A percentile compares a stretch with the other conserved stretches of the same genome.
phyloP scores from a whole-genome alignment of 2,888 invertebrate species.

The Mimas tiliae region DNA sequence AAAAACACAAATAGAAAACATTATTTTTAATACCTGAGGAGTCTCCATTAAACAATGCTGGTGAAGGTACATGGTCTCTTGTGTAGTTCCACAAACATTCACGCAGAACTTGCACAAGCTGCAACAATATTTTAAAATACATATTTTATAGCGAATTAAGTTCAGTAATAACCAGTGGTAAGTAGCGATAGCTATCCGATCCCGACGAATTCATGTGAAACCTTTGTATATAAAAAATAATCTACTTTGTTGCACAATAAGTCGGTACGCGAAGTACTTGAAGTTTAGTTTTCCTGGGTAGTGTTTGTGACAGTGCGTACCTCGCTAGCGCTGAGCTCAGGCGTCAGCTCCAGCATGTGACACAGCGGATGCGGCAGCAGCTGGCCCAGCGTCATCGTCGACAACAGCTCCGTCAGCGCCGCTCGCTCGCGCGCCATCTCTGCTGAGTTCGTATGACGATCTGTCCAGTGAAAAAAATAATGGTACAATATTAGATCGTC shows the following conservation, averaged over 20 bases:
- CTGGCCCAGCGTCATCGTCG: constrained; percentile 93
- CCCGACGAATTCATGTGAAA: no score
- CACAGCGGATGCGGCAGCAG: constrained; percentile 92
- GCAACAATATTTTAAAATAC: constrained; percentile 39
- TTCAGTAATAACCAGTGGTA: no score
- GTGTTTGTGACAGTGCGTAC: constrained; percentile 52
- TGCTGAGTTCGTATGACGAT: constrained; percentile 60
- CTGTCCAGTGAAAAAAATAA: constrained; percentile 40
- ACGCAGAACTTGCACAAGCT: constrained; percentile 91
- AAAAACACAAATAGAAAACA: no score
- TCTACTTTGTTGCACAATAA: no score
- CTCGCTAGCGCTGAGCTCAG: constrained; percentile 89
- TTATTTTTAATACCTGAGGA: constrained; percentile 82
- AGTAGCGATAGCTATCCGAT: no score
- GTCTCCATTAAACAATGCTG: constrained; percentile 90
- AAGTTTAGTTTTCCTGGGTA: no score
- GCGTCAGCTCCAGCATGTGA: constrained; percentile 90
- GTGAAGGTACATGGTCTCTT: constrained; percentile 94
- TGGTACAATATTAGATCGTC: neutral
- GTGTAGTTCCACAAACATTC: constrained; percentile 96
- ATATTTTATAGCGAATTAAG: no score
- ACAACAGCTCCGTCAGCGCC: constrained; percentile 86
- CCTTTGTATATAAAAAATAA: no score
- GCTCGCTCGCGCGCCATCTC: constrained; percentile 68
- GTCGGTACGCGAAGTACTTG: no score